These are phyloP conservation scores for Myotis pilosus DNA, from an alignment of 2,797 vertebrate genomes.

Conservation along the genomic window DNA sequence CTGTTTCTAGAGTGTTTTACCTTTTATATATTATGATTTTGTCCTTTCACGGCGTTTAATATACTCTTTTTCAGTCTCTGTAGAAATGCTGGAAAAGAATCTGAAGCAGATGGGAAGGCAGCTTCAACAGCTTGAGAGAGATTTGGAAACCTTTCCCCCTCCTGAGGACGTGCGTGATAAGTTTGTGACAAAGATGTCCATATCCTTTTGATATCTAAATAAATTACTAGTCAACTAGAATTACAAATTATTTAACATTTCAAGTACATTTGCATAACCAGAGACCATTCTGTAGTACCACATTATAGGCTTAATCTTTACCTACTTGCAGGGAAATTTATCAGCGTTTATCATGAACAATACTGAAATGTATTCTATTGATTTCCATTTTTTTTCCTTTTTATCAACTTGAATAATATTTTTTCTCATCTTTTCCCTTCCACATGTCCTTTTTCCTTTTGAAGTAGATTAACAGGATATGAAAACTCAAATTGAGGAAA, in stretches of 20 bases:
- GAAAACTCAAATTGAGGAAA: conserved; percentile 29
- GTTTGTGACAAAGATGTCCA: conserved; percentile 97
- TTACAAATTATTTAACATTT: conserved; percentile 71
- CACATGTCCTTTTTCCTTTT: neutral
- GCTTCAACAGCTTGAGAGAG: conserved; percentile 96
- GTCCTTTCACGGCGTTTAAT: conserved; percentile 76
- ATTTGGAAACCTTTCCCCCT: conserved; percentile 95
- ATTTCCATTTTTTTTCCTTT: conserved; percentile 10
- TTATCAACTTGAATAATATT: neutral
- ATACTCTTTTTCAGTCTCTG: conserved; percentile 90
- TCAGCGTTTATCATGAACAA: conserved; percentile 39
- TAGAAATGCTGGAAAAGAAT: conserved; percentile 97
- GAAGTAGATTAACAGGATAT: conserved; percentile 31
- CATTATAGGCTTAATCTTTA: conserved; percentile 26
- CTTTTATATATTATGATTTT: conserved; percentile 74
- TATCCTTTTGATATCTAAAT: conserved; percentile 91
- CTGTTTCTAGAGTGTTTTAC: conserved; percentile 64
- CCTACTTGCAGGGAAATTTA: conserved; percentile 46
- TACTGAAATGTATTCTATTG: neutral
- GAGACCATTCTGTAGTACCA: conserved; percentile 35
- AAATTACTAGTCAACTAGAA: conserved; percentile 63
- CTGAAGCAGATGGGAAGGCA: conserved; percentile 97
- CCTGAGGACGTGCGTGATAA: conserved; percentile 93
- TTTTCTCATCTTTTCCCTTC: conserved; percentile 6
- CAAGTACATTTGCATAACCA: conserved; percentile 72